Percentiles rank a stretch among this genome's conserved stretches.
Conservation (phyloP, 2,797 vertebrate genomes). For the Diceros bicornis region DNA sequence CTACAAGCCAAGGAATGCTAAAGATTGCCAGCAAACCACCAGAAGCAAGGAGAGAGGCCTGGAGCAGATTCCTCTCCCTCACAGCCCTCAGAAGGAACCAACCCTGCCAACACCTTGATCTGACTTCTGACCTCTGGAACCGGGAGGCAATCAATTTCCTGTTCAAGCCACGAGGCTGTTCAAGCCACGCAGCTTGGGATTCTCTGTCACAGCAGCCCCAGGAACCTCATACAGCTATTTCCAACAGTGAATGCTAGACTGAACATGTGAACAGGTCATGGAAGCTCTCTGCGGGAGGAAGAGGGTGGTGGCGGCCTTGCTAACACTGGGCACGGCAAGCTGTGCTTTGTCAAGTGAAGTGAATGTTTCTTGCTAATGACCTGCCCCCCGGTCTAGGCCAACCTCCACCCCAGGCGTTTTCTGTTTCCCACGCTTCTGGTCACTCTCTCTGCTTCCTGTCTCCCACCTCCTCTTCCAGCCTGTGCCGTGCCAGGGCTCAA, state of each 20-base stretch:
- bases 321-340: background rate
- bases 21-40: background rate
- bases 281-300: background rate
- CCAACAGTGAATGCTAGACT: background rate
- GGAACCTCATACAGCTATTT: background rate
- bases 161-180: background rate
- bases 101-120: rapidly evolving
- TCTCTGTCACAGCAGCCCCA: too few relatives aligned
- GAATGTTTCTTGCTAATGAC: background rate
- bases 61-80: background rate
- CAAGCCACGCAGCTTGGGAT: background rate
- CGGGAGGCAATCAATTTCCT: too few relatives aligned
- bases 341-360: background rate
- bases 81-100: background rate
- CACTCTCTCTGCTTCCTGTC: background rate
- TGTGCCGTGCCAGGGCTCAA: too few relatives aligned
- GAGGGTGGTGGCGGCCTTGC: background rate
- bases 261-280: rapidly evolving
- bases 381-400: background rate
- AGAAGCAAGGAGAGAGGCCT: background rate
- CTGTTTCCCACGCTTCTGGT: background rate
- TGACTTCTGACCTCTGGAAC: background rate
- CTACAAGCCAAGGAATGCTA: background rate
- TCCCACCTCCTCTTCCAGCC: background rate
- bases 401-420: background rate